Evolutionary conservation across 1,140 invertebrate species (phyloP), one percentile per base, ranked within the genome.

Genomic region (Bombus terrestris): DNA sequence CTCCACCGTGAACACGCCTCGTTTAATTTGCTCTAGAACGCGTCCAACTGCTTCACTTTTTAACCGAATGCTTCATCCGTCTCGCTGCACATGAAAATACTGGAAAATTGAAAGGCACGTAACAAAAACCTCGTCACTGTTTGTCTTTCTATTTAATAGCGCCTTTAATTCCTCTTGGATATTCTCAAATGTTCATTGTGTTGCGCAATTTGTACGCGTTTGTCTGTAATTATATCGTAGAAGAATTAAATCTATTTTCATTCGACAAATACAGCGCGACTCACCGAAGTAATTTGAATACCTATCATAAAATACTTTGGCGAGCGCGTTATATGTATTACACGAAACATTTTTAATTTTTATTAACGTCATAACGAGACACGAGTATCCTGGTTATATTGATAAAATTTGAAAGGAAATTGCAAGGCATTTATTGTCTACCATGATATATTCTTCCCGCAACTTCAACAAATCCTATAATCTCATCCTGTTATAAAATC

Each of bases 401-500:
- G 47, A 53, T 53, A 53, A 53, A 53, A 53, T 53, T 53, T 53
- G 18, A 53, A 53, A 53, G 47, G 47, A 53, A 22, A 22, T 8
- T 53, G 47, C 47, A 53, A 53, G 18, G 22, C 18, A 8, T 53
- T 53, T 22, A 53, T 53, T 22, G 18, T 53, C 47, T 18, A 53
- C 1, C 47, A 6, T 53, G 47, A 53, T 53, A 53, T 53, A 53
- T 53, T 53, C 47, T 53, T 53, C 47, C 47, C 5, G 18, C 18
- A 22, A 0, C 47, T 53, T 53, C 18, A 0, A 53, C 47, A 53
- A 53, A 53, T 62, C 35, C 28, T 57, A 71, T 41, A 71, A 71
- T 41, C 47, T 80, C 78, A 39, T 69, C 64, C 78, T 80, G 64
- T 69, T 28, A 64, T 69, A 68, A 80, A 69, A 80, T 47, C 12